These are phyloP conservation scores for Chaetops frenatus DNA, from an alignment of 2,113 vertebrate species.

Conservation along the genomic window DNA sequence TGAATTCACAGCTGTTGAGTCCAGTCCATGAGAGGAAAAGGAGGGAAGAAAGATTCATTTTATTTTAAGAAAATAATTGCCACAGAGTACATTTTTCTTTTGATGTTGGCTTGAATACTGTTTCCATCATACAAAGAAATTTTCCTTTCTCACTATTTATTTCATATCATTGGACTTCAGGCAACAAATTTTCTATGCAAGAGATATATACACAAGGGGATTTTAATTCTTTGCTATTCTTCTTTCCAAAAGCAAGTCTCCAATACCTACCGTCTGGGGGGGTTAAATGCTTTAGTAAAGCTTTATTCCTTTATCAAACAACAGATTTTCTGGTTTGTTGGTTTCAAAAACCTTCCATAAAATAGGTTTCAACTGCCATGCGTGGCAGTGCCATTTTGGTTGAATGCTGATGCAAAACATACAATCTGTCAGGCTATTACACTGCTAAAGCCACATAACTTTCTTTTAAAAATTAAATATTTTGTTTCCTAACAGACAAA, in stretches of 20 bases:
- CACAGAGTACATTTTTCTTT: neutral
- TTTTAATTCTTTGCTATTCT: neutral
- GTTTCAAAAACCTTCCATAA: neutral
- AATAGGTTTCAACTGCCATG: neutral
- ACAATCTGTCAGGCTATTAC: neutral
- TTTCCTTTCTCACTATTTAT: neutral
- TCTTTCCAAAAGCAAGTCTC: neutral
- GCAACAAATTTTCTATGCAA: neutral
- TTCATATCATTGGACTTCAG: neutral
- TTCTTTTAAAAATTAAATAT: neutral
- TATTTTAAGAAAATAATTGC: neutral
- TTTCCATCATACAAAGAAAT: neutral
- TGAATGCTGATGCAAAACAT: neutral
- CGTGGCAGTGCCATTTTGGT: neutral
- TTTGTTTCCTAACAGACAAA: neutral
- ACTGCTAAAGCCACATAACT: neutral
- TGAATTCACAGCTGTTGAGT: neutral
- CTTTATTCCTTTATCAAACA: neutral
- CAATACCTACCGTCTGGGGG: neutral
- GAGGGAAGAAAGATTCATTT: neutral
- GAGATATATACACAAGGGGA: neutral
- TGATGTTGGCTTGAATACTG: neutral
- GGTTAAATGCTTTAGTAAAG: neutral
- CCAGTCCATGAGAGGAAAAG: neutral
- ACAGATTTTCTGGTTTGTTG: neutral